Percentiles rank a stretch among this genome's conserved stretches.
These are phyloP conservation scores for Elachura formosa DNA, from an alignment of 2,113 vertebrate genomes.

Conservation along the genomic window DNA sequence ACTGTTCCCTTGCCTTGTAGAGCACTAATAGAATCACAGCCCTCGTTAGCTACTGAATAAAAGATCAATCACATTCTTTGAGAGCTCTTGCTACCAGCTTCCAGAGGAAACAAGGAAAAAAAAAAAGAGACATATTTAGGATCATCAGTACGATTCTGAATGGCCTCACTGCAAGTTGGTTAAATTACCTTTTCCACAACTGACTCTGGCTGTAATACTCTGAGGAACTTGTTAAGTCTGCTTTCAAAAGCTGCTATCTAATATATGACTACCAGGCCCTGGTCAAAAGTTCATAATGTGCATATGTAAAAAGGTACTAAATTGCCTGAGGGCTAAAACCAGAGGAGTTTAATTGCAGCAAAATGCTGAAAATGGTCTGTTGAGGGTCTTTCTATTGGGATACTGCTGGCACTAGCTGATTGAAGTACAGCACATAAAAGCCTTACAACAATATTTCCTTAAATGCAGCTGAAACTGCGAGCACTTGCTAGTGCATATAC, in stretches of 20 bases:
- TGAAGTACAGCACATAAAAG: slow-evolving; percentile 79
- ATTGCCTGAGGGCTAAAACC: slow-evolving; percentile 94
- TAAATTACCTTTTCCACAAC: slow-evolving; percentile 86
- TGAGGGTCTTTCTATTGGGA: slow-evolving; percentile 80
- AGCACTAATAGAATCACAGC: slow-evolving; percentile 89
- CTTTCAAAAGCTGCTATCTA: slow-evolving; percentile 82
- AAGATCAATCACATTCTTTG: slow-evolving; percentile 90
- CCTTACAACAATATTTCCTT: slow-evolving; percentile 79
- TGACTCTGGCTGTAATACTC: slow-evolving; percentile 85
- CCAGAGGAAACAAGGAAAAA: slow-evolving; percentile 71
- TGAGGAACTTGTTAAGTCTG: slow-evolving; percentile 95
- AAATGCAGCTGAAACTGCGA: slow-evolving; percentile 69
- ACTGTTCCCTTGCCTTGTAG: slow-evolving; percentile 87
- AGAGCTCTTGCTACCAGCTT: slow-evolving; percentile 81
- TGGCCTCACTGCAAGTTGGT: slow-evolving; percentile 84
- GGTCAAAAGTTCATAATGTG: slow-evolving; percentile 98
- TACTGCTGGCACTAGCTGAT: slow-evolving; percentile 76
- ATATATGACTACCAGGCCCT: slow-evolving; percentile 87
- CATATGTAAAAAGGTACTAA: slow-evolving; percentile 99
- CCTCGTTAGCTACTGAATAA: slow-evolving; percentile 93
- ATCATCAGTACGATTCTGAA: slow-evolving; percentile 82
- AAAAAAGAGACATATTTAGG: slow-evolving; percentile 72
- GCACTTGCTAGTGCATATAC: slow-evolving; percentile 68
- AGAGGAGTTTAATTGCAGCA: slow-evolving; percentile 97
- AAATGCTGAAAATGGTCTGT: slow-evolving; percentile 91